Conservation (phyloP, 2,113 vertebrate species). For the Petromus typicus region DNA sequence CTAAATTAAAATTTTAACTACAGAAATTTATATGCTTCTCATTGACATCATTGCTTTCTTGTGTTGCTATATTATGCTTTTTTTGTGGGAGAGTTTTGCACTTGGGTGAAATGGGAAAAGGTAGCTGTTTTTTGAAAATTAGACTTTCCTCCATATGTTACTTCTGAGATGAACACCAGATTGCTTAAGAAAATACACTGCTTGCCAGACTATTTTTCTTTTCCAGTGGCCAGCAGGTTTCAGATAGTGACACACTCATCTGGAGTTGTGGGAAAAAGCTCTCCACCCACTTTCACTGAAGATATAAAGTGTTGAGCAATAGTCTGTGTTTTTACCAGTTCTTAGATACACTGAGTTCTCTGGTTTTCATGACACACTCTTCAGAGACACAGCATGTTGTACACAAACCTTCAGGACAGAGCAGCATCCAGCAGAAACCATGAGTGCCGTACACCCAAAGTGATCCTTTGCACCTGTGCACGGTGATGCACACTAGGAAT, state of each 20-base stretch:
- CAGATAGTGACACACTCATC: neutral
- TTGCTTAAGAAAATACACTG: neutral
- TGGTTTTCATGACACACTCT: neutral
- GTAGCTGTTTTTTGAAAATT: neutral
- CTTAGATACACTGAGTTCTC: neutral
- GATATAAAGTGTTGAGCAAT: too few relatives aligned
- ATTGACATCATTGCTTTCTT: neutral
- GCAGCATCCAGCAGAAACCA: neutral
- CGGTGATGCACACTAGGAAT: neutral
- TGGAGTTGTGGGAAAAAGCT: neutral
- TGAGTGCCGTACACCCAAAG: rapidly evolving
- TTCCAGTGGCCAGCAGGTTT: neutral
- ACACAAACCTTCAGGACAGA: neutral
- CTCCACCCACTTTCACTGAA: neutral
- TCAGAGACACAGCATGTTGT: neutral
- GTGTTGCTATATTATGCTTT: neutral
- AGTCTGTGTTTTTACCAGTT: neutral
- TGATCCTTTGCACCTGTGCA: neutral
- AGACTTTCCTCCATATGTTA: neutral
- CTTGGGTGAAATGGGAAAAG: neutral
- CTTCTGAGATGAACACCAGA: neutral
- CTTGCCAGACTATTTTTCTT: neutral
- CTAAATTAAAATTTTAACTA: neutral
- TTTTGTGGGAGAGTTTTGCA: neutral
- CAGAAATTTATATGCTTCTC: neutral